These are phyloP conservation scores for Notoglanidium macrostoma DNA, from an alignment of 2,797 vertebrate genomes.

Conservation along the genomic window DNA sequence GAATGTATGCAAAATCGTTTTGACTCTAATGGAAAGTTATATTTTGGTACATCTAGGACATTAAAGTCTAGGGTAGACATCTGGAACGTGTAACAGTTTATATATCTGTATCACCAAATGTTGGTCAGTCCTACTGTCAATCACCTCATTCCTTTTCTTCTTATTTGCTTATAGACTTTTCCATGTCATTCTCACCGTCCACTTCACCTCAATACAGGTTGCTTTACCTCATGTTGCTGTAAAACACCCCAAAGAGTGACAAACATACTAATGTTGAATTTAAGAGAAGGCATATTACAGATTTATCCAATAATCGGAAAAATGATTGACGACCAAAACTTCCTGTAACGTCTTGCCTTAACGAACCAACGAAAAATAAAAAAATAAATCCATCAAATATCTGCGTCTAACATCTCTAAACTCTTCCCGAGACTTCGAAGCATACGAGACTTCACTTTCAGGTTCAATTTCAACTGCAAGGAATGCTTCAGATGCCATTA, in stretches of 20 bases:
- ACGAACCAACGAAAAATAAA: background rate
- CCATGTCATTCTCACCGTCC: too few relatives aligned
- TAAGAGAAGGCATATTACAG: background rate
- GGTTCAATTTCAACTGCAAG: constrained; percentile 3
- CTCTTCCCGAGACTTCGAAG: background rate
- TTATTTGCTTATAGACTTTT: background rate
- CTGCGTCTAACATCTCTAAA: background rate
- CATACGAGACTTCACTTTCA: background rate
- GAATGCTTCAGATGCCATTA: constrained; percentile 37
- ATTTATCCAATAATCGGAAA: background rate
- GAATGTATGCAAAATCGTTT: background rate
- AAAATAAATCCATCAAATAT: background rate
- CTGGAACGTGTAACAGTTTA: too few relatives aligned
- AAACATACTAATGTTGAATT: too few relatives aligned
- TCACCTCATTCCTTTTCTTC: background rate
- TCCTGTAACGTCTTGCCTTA: background rate
- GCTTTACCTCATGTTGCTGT: too few relatives aligned
- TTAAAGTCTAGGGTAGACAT: background rate
- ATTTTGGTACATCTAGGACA: background rate
- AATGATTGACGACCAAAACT: background rate
- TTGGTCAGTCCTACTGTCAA: too few relatives aligned
- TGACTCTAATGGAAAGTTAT: background rate
- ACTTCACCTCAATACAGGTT: too few relatives aligned
- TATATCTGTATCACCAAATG: too few relatives aligned
- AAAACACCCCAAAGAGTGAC: too few relatives aligned